These are phyloP conservation scores for Tamias sibiricus DNA, from an alignment of 2,113 vertebrate genomes.

Conservation along the genomic window DNA sequence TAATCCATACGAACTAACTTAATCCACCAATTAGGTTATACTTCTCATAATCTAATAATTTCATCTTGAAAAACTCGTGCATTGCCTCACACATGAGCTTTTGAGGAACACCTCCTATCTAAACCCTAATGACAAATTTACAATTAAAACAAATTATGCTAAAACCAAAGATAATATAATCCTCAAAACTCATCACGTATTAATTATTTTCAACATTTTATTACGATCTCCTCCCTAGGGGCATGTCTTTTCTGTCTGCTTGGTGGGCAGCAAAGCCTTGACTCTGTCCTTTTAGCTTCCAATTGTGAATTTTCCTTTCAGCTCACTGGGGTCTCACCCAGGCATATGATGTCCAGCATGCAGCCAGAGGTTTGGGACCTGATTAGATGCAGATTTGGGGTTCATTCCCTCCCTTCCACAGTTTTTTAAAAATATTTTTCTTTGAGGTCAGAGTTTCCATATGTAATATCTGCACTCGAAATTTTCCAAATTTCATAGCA, in stretches of 20 bases:
- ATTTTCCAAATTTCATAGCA: background rate
- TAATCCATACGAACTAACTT: too few relatives aligned
- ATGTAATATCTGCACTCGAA: background rate
- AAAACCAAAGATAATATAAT: background rate
- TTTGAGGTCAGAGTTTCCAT: background rate
- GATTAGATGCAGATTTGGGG: background rate
- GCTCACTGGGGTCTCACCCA: background rate
- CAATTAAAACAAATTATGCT: background rate
- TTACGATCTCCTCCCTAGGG: background rate
- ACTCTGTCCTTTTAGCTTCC: background rate
- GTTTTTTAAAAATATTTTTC: background rate
- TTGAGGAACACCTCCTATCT: too few relatives aligned
- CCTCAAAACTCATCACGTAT: background rate
- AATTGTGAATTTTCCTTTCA: background rate
- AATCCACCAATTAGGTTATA: too few relatives aligned
- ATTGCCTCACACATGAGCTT: too few relatives aligned
- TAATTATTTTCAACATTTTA: background rate
- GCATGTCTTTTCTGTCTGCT: fast-evolving
- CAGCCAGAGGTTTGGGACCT: background rate
- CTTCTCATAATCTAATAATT: too few relatives aligned
- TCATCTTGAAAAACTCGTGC: too few relatives aligned
- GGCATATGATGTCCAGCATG: background rate
- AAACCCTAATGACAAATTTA: background rate
- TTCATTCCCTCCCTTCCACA: background rate
- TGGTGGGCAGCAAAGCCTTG: background rate